Evolutionary conservation across 23 tunicate genomes (phyloP), one percentile per base, ranked within the genome.

Genomic region (Corella eumyota): DNA sequence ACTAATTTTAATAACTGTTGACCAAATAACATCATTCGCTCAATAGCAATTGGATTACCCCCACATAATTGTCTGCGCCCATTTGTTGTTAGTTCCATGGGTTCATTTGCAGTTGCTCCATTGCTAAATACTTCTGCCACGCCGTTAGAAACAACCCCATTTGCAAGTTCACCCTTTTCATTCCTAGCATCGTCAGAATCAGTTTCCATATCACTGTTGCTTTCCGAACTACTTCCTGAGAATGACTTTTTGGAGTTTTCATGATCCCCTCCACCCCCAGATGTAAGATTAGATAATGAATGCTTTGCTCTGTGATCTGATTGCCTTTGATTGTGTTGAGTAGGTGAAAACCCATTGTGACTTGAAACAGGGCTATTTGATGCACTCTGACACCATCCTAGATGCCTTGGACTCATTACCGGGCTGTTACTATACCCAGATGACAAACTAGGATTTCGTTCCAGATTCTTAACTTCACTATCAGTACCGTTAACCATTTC

Each of bases 401-500:
- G 71, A 48, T 76, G 83, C 46, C 70, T 79, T 0, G 87, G 87
- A 34, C 87, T 79, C 60, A 56, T 70, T 5, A 56, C 71, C 20
- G 87, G 87, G 45, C 87, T 79, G 0, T 60, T 67, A n/a, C n/a
- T n/a, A 25, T 68, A 66, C 7, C 37, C 61, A 32, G 74, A 68
- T 4, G 87, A 79, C 5, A 74, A 32, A 56, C 77, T 79, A 20
- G 45, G 47, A 7, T 64, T 54, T 1, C 71, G 64, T 4, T 64
- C 40, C 21, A 74, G 49, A 30, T 34, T 71, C 48, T 48, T 51
- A 0, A 86, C 86, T 65, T 86, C 95, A 60, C 75, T 71, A 5
- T 86, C 95, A 28, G 95, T 86, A 15, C 86, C 95, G 53, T 77
- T 78, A 31, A 86, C 52, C 75, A 86, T 86, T 66, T 86, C 95